These are phyloP conservation scores for Allophyes oxyacanthae DNA, from an alignment of 2,888 invertebrate genomes.

Conservation along the genomic window DNA sequence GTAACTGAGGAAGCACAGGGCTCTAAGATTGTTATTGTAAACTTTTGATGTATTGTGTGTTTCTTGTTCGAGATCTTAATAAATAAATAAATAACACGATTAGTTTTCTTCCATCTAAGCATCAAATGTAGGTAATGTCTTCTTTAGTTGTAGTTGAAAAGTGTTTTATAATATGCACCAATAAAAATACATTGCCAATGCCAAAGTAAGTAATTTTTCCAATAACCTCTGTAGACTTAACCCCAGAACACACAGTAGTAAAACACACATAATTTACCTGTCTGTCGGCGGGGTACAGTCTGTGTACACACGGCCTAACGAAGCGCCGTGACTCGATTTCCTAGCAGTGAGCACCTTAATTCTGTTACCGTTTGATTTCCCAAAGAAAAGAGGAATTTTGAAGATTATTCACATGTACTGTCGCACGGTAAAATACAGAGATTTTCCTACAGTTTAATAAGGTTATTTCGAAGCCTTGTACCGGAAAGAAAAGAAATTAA, in stretches of 20 bases:
- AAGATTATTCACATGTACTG: conserved; percentile 16
- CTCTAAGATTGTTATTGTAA: no score
- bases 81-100: no score
- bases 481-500: no score
- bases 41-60: no score
- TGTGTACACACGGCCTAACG: conserved; percentile 70
- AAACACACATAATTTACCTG: conserved; percentile 39
- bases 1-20: no score
- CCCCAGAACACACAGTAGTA: conserved; percentile 27
- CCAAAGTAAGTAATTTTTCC: conserved; percentile 3
- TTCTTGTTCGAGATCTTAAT: no score
- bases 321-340: conserved; percentile 72
- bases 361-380: conserved; percentile 60
- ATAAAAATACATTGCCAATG: not conserved
- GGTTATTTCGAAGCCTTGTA: not conserved
- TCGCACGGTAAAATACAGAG: not conserved
- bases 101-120: no score
- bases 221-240: conserved; percentile 28
- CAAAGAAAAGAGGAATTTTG: conserved; percentile 43
- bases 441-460: not conserved
- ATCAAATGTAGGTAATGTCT: no score
- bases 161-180: no score
- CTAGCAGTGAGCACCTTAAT: conserved; percentile 62
- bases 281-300: conserved; percentile 40
- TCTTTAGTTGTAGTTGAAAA: no score